These are phyloP conservation scores for Dicranocentrus wangi DNA, from an alignment of 2,888 invertebrate genomes.

Conservation along the genomic window DNA sequence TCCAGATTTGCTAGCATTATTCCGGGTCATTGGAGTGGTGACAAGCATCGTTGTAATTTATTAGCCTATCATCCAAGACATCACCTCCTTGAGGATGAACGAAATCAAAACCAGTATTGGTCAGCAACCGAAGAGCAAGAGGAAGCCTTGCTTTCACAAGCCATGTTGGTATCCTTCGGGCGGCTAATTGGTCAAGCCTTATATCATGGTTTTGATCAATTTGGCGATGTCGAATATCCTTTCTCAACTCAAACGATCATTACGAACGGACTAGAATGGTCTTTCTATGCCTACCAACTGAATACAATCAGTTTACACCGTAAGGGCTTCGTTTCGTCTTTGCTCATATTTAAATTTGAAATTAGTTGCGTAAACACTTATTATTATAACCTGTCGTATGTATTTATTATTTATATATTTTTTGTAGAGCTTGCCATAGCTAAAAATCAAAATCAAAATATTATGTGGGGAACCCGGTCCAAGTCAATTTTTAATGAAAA, in stretches of 20 bases:
- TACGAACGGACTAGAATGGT: slow-evolving; percentile 90
- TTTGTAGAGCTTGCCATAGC: slow-evolving; percentile 59
- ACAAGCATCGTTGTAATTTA: slow-evolving; percentile 84
- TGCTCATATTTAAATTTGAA: background rate
- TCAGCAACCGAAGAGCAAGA: slow-evolving; percentile 77
- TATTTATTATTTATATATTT: slow-evolving; percentile 11
- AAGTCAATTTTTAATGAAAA: slow-evolving; percentile 82
- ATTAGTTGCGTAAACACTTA: too few relatives aligned
- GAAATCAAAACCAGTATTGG: slow-evolving; percentile 75
- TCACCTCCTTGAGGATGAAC: slow-evolving; percentile 76
- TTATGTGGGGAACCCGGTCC: slow-evolving; percentile 86
- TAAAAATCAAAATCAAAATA: slow-evolving; percentile 83
- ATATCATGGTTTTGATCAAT: slow-evolving; percentile 89
- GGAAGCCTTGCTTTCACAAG: slow-evolving; percentile 84
- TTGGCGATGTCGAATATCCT: slow-evolving; percentile 92
- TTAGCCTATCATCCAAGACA: slow-evolving; percentile 84
- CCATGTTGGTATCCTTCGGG: slow-evolving; percentile 85
- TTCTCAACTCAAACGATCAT: slow-evolving; percentile 89
- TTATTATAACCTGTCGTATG: too few relatives aligned
- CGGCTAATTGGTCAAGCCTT: slow-evolving; percentile 87
- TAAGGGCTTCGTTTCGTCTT: slow-evolving; percentile 52
- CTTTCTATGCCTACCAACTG: slow-evolving; percentile 91
- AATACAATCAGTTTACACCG: slow-evolving; percentile 80
- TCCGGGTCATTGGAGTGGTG: slow-evolving; percentile 91
- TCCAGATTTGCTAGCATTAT: slow-evolving; percentile 82